These are phyloP conservation scores for Cataglyphis hispanica DNA, from an alignment of 1,140 invertebrate genomes.

Conservation along the genomic window DNA sequence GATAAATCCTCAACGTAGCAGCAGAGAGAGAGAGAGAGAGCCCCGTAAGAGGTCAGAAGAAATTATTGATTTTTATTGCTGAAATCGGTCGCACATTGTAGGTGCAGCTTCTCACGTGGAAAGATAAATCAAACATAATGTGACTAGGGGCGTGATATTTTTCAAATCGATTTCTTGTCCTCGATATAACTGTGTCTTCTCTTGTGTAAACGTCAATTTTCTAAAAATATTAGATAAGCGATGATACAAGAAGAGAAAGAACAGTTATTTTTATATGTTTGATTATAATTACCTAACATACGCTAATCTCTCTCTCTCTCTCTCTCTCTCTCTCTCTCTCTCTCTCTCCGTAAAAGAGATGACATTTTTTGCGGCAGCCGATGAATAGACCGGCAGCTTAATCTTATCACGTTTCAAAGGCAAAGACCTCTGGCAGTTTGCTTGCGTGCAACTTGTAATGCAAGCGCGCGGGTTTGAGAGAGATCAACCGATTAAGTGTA, in stretches of 20 bases:
- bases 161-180: conserved; percentile 25
- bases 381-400: conserved; percentile 58
- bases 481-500: conserved; percentile 75
- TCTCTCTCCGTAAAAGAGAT: not conserved
- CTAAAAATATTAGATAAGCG: not conserved
- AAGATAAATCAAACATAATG: conserved; percentile 51
- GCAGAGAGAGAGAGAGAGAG: no score
- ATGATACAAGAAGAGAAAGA: no score
- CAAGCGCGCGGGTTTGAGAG: conserved; percentile 67
- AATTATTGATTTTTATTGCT: conserved; percentile 53
- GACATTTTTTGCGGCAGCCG: conserved; percentile 54
- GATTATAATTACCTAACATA: conserved; percentile 25
- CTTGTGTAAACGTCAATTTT: not conserved
- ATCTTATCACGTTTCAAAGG: conserved; percentile 67
- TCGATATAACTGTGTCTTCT: not conserved
- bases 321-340: no score
- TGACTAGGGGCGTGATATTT: conserved; percentile 4
- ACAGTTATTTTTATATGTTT: conserved; percentile 14
- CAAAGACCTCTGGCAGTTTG: conserved; percentile 49
- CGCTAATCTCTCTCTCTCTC: not conserved
- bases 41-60: not conserved
- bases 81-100: conserved; percentile 40
- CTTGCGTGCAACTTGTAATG: conserved; percentile 72
- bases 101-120: conserved; percentile 30
- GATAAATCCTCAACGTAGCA: conserved; percentile 23